Conservation (phyloP, 2,113 vertebrate species). For the Ptilorrhoa leucosticta region DNA sequence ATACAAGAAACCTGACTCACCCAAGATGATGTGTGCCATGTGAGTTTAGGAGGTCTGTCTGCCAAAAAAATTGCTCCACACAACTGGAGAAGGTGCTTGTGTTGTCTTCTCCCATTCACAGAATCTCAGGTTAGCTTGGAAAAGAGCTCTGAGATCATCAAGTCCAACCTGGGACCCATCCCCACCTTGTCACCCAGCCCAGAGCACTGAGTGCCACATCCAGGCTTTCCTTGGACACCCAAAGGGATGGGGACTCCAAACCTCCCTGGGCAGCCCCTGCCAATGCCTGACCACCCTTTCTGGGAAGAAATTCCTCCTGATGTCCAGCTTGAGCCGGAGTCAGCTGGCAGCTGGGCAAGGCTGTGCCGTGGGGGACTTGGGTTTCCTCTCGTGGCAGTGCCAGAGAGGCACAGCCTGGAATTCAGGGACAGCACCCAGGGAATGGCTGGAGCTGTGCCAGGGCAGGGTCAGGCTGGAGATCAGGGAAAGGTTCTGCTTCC, state of each 20-base stretch:
- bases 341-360: not conserved
- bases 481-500: not conserved
- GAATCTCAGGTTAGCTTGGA: not conserved
- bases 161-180: not conserved
- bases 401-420: not conserved
- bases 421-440: not conserved
- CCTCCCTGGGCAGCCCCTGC: not conserved
- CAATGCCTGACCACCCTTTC: not conserved
- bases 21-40: not conserved
- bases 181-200: not conserved
- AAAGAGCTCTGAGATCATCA: not conserved
- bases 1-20: not conserved
- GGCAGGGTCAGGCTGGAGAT: accelerated
- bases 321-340: not conserved
- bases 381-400: accelerated
- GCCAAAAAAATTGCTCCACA: not conserved
- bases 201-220: not conserved
- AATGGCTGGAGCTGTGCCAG: accelerated
- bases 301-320: not conserved
- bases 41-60: not conserved
- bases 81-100: not conserved
- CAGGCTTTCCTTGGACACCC: not conserved
- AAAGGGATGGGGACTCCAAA: not conserved
- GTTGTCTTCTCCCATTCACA: not conserved
- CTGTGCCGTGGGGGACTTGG: not conserved